Evolutionary conservation across 2,113 vertebrate genomes (phyloP).

Genomic region (Epinephelus moara): DNA sequence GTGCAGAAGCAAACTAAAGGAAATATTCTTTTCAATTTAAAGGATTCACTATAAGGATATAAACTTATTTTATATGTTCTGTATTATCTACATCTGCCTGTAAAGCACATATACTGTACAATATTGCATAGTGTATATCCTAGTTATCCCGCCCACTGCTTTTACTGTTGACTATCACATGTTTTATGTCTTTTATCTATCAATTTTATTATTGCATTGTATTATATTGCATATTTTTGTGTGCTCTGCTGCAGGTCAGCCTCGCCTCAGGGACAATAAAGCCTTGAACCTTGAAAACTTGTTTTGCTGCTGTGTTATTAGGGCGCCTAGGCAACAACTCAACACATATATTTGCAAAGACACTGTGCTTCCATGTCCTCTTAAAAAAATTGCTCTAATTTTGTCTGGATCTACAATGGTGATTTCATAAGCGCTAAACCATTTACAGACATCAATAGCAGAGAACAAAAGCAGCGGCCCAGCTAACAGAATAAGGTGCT

Average conservation of each 20-base stretch:
- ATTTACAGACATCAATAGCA: conserved; percentile 3
- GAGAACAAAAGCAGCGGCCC: conserved; percentile 2
- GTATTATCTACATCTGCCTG: neutral
- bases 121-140: neutral
- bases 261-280: conserved; percentile 47
- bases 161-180: neutral
- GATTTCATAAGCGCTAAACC: conserved; percentile 23
- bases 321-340: conserved; percentile 25
- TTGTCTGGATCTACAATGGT: conserved; percentile 15
- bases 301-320: conserved; percentile 31
- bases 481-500: neutral
- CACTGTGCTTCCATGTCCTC: neutral
- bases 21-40: conserved; percentile 24
- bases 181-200: conserved; percentile 51
- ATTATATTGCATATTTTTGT: conserved; percentile 33
- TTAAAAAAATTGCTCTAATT: conserved; percentile 46
- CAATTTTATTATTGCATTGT: conserved; percentile 35
- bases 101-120: conserved; percentile 6
- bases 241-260: conserved; percentile 40
- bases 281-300: conserved; percentile 39
- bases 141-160: conserved; percentile 13
- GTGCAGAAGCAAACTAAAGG: neutral
- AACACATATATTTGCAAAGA: conserved; percentile 10
- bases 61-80: conserved; percentile 2
- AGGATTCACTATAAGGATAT: conserved; percentile 26